A percentile compares a stretch with the other conserved stretches of the same genome.
Evolutionary conservation across 2,888 invertebrate genomes (phyloP).

Genomic region (Eustalomyia histrio): DNA sequence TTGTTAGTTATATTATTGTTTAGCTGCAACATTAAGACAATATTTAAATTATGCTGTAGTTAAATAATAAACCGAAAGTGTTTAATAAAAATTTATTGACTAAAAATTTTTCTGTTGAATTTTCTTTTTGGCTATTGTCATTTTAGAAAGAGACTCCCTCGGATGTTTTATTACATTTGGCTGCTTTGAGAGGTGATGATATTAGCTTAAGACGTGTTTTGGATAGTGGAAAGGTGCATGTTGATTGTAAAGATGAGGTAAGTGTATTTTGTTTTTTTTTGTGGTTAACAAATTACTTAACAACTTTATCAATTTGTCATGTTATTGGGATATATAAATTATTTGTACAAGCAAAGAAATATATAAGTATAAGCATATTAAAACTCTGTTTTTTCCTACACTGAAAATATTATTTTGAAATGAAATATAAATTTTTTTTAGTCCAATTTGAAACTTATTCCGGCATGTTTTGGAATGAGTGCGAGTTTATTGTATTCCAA

Average conservation of each 20-base stretch:
- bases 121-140: constrained; percentile 35
- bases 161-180: constrained; percentile 94
- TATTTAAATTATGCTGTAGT: constrained; percentile 42
- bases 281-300: constrained; percentile 27
- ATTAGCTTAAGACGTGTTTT: constrained; percentile 88
- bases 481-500: too few species aligned
- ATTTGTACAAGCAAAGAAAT: too few species aligned
- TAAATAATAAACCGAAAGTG: constrained; percentile 49
- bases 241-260: constrained; percentile 96
- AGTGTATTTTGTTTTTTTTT: constrained; percentile 66
- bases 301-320: too few species aligned
- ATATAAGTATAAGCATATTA: too few species aligned
- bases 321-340: too few species aligned
- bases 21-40: constrained; percentile 39
- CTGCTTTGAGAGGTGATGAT: constrained; percentile 92
- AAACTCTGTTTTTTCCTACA: too few species aligned
- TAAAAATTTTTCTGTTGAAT: constrained; percentile 28
- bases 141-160: constrained; percentile 94
- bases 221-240: constrained; percentile 96
- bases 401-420: too few species aligned
- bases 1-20: constrained; percentile 14
- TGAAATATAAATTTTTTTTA: too few species aligned
- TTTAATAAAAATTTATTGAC: constrained; percentile 52
- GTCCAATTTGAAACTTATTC: too few species aligned
- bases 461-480: too few species aligned